Evolutionary conservation across 2,888 invertebrate species (phyloP).

Genomic region (Protodeltote pygarga): DNA sequence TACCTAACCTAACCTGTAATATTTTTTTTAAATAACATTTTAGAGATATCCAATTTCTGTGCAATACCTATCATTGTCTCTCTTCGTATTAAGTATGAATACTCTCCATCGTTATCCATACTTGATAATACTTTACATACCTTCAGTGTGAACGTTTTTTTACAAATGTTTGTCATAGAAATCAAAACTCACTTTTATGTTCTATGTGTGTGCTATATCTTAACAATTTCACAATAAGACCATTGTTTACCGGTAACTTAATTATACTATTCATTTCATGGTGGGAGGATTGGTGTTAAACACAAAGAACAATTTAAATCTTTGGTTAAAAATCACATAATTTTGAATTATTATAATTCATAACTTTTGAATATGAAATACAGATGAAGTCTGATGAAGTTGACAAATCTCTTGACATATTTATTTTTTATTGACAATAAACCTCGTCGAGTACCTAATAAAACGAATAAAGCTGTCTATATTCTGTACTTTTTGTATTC

Average conservation of each 20-base stretch:
- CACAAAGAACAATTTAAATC: constrained; percentile 19
- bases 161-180: constrained; percentile 49
- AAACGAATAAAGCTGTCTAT: background rate
- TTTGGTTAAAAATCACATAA: constrained; percentile 31
- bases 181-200: constrained; percentile 58
- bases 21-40: no score
- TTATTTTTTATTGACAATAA: constrained; percentile 7
- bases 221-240: constrained; percentile 48
- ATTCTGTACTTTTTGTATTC: background rate
- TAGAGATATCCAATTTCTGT: no score
- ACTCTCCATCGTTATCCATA: constrained; percentile 57
- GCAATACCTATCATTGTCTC: no score
- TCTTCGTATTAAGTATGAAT: no score
- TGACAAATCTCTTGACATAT: constrained; percentile 27
- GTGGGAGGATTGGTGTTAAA: constrained; percentile 42
- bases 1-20: no score
- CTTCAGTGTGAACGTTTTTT: background rate
- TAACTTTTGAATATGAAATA: constrained; percentile 1
- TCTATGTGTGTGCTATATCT: constrained; percentile 50
- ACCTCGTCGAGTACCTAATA: constrained; percentile 1
- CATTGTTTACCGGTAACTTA: constrained; percentile 48
- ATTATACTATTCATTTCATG: constrained; percentile 69
- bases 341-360: constrained; percentile 26
- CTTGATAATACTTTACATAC: no score
- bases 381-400: constrained; percentile 3